phyloP scores from a whole-genome alignment of 2,797 vertebrate genomes.

The Babyrousa celebensis region DNA sequence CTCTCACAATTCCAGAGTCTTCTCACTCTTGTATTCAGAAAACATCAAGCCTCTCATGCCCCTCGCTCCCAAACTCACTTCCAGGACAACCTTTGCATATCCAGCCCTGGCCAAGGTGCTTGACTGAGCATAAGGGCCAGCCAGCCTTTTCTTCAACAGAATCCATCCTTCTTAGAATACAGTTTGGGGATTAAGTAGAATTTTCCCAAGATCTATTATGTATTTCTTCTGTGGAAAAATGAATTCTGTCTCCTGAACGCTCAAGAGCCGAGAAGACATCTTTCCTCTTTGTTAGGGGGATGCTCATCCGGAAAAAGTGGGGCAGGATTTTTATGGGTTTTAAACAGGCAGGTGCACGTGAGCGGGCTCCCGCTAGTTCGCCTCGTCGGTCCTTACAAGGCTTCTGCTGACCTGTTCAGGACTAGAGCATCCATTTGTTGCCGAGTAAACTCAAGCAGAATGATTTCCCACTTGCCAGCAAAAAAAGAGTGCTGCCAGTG shows the following conservation, averaged over 20 bases:
- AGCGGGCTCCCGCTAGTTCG: not conserved
- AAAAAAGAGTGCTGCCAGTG: not conserved
- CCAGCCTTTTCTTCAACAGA: slow-evolving; percentile 36
- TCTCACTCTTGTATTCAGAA: slow-evolving; percentile 3
- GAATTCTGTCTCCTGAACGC: not conserved
- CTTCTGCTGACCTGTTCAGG: not conserved
- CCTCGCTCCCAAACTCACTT: not conserved
- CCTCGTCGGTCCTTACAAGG: not conserved
- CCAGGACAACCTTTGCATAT: not conserved
- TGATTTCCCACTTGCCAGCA: slow-evolving; percentile 1
- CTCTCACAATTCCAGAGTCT: not conserved
- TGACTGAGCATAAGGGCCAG: not conserved
- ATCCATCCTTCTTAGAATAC: not conserved
- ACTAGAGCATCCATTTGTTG: not conserved
- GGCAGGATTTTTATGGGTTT: slow-evolving; percentile 22
- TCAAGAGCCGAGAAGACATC: not conserved
- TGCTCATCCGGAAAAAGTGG: not conserved
- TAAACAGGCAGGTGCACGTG: not conserved
- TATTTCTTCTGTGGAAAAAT: slow-evolving; percentile 34
- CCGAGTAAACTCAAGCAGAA: slow-evolving; percentile 61
- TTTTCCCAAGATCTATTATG: not conserved
- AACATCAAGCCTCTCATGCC: not conserved
- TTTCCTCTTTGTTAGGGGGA: slow-evolving; percentile 59
- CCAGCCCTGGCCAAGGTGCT: not conserved
- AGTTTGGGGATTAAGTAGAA: not conserved